Evolutionary conservation across 2,113 vertebrate species (phyloP), one percentile per base, ranked within the genome.

Genomic region (Triplophysa rosa): DNA sequence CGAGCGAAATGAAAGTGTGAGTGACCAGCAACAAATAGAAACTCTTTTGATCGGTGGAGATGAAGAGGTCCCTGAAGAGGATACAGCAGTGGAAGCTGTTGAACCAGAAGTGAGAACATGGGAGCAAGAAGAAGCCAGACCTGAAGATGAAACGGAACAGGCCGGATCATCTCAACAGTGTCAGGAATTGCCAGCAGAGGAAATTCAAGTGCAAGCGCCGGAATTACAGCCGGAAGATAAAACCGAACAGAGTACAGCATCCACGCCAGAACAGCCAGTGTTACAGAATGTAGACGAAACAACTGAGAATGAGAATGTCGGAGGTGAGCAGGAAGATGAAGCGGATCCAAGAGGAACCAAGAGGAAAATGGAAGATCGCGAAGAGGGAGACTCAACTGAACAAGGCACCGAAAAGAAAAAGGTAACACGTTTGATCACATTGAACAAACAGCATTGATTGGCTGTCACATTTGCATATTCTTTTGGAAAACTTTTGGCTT

Each of bases 401-500:
- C 86, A 83, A 21, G 82, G 85, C 79, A 40, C 86, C 0, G 92
- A 93, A 68, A 93, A 93, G 86, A 93, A 90, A 82, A 92, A 91
- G 91, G 91, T 93, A 86, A 67, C 65, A 0, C 4, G 5, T 37
- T 37, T 6, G 33, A 33, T 37, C 7, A 37, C 6, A 37, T 37
- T 37, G 33, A 37, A 37, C 0, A 37, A 37, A 7, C 1, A 37
- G 33, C 6, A 7, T 37, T 37, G 33, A 37, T 8, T 0, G 7
- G 7, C 5, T 6, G 33, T 8, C 33, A 37, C 5, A 37, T 37
- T 37, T 37, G 33, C 5, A 7, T 4, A 29, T 29, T 29, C 29
- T 29, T 29, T 3, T 29, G 29, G 3, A 29, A 29, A 4, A 4
- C 4, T 4, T 29, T 29, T 29, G 3, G 29, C 13, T 16, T 52